These are phyloP conservation scores for Eupleurogrammus muticus DNA, from an alignment of 2,797 vertebrate genomes.

Conservation along the genomic window DNA sequence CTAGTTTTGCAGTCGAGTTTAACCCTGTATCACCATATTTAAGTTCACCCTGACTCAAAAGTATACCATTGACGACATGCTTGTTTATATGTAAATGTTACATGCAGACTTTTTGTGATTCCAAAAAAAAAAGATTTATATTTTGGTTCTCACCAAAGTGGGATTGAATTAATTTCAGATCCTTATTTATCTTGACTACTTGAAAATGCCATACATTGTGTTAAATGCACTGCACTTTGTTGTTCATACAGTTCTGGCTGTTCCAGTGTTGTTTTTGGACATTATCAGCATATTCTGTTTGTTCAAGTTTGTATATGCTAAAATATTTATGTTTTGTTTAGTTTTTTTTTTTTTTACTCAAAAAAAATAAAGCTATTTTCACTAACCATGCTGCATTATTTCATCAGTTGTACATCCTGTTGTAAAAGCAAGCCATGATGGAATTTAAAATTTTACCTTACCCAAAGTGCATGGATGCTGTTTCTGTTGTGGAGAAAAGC, in stretches of 20 bases:
- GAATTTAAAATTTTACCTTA: no score
- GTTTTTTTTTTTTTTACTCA: conserved; percentile 38
- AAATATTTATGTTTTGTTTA: conserved; percentile 13
- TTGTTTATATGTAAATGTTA: not conserved
- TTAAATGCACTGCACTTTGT: conserved; percentile 58
- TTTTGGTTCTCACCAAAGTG: conserved; percentile 34
- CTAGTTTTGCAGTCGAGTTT: conserved; percentile 7
- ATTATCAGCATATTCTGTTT: conserved; percentile 63
- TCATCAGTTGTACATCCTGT: conserved; percentile 1
- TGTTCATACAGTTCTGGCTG: conserved; percentile 58
- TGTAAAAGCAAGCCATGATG: not conserved
- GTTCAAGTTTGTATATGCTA: conserved; percentile 55
- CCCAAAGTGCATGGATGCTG: no score
- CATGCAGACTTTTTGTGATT: conserved; percentile 10
- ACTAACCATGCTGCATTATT: conserved; percentile 39
- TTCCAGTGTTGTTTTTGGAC: conserved; percentile 50
- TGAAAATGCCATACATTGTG: conserved; percentile 41
- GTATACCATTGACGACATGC: not conserved
- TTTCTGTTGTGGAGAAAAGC: no score
- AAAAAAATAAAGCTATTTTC: conserved; percentile 79
- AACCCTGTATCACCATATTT: conserved; percentile 7
- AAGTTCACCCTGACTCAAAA: conserved; percentile 6
- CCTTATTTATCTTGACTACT: conserved; percentile 42
- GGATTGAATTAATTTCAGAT: conserved; percentile 35
- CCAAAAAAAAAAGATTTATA: conserved; percentile 4